phyloP scores from a whole-genome alignment of 2,797 vertebrate species.

The Leucoraja ocellata region DNA sequence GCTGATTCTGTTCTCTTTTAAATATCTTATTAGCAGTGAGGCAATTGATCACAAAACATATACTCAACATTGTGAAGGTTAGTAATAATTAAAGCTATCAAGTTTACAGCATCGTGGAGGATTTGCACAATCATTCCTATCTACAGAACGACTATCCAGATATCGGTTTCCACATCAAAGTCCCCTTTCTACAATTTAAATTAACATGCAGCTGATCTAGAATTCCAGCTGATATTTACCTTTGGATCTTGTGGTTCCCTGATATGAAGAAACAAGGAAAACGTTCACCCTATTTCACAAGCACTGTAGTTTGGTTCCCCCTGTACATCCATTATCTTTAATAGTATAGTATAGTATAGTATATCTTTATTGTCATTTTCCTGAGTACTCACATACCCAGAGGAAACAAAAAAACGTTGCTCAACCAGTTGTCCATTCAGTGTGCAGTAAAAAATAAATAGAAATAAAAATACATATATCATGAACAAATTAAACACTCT shows the following conservation, averaged over 20 bases:
- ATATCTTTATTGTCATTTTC: too few species aligned
- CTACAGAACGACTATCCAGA: not conserved
- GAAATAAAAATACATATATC: too few species aligned
- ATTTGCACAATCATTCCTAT: not conserved
- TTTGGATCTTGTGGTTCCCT: not conserved
- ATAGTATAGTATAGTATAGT: not conserved
- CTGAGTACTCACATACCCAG: too few species aligned
- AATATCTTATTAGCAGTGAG: not conserved
- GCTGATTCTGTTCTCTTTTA: not conserved
- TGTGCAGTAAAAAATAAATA: too few species aligned
- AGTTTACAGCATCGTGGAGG: conserved; percentile 19
- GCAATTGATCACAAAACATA: conserved; percentile 13
- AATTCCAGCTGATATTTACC: conserved; percentile 23
- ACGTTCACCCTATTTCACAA: conserved; percentile 24
- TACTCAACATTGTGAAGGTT: too few species aligned
- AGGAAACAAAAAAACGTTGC: too few species aligned
- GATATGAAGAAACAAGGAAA: not conserved
- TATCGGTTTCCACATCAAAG: conserved; percentile 17
- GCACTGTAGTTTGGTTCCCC: not conserved
- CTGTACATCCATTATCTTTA: not conserved
- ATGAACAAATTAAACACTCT: too few species aligned
- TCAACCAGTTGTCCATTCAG: too few species aligned
- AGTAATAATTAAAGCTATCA: conserved; percentile 4
- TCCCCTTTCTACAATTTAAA: conserved; percentile 8
- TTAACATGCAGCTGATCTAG: not conserved